phyloP scores from a whole-genome alignment of 37 sponge, comb jelly and placozoan species.

The Dysidea cf. avara region DNA sequence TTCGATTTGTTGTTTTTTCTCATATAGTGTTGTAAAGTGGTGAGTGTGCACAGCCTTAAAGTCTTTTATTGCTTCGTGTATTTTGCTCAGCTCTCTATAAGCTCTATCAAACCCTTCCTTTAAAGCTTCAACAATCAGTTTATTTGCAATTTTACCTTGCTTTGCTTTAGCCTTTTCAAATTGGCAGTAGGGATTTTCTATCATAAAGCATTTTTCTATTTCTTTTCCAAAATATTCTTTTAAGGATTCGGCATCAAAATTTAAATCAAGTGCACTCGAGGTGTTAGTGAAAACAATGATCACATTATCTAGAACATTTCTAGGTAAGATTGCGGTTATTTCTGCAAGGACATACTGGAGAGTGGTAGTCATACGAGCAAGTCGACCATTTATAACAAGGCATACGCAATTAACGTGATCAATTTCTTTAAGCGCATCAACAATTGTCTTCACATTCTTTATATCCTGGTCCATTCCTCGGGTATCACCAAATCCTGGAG shows the following conservation, averaged over 20 bases:
- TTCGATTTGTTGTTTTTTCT: constrained; percentile 31
- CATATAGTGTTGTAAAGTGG: constrained; percentile 15
- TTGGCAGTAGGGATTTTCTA: constrained; percentile 57
- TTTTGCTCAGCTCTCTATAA: no score
- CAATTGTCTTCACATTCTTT: constrained; percentile 16
- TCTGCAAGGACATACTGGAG: constrained; percentile 34
- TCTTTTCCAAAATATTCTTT: constrained; percentile 30
- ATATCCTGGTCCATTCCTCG: no score
- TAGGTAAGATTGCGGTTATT: constrained; percentile 43
- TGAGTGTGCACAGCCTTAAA: constrained; percentile 38
- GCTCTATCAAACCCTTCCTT: no score
- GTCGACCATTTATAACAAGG: constrained; percentile 42
- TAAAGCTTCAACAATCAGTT: no score
- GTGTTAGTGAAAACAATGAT: constrained; percentile 47
- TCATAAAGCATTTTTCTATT: neutral
- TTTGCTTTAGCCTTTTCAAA: constrained; percentile 24
- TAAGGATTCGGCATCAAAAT: constrained; percentile 11
- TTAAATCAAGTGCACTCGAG: neutral
- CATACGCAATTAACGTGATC: constrained; percentile 39
- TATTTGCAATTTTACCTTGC: neutral
- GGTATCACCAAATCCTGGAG: no score
- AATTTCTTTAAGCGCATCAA: constrained; percentile 12
- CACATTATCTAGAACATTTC: constrained; percentile 12
- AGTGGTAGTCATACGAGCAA: constrained; percentile 11
- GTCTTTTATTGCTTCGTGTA: no score